These are phyloP conservation scores for Haplotaxodon microlepis DNA, from an alignment of 2,113 vertebrate genomes.

Conservation along the genomic window DNA sequence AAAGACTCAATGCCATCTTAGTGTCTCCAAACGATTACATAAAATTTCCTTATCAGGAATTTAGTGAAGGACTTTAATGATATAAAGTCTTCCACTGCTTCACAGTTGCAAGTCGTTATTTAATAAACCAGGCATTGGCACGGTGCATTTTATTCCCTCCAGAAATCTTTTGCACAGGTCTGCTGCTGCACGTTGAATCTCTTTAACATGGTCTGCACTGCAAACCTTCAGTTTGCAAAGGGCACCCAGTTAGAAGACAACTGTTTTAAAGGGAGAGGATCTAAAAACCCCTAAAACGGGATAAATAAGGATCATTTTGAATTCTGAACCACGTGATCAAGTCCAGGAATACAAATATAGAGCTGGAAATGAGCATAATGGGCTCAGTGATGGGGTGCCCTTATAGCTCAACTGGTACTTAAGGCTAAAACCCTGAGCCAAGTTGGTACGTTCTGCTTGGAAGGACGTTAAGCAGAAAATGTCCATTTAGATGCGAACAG, in stretches of 20 bases:
- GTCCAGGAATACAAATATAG: not conserved
- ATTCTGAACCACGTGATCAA: accelerated
- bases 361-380: not conserved
- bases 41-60: not conserved
- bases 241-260: not conserved
- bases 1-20: not conserved
- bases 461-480: not conserved
- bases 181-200: not conserved
- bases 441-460: not conserved
- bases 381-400: not conserved
- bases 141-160: not conserved
- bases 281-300: accelerated
- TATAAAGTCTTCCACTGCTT: not conserved
- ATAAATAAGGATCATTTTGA: not conserved
- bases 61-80: not conserved
- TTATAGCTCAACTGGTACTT: not conserved
- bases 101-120: not conserved
- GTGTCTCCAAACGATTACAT: not conserved
- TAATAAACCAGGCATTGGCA: not conserved
- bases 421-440: not conserved
- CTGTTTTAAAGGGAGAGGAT: not conserved
- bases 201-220: not conserved
- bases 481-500: not conserved
- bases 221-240: not conserved
- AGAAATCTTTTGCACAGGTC: not conserved